Base-by-base conservation (phyloP, 2,888 invertebrate species). In the Drosophila testacea region DNA sequence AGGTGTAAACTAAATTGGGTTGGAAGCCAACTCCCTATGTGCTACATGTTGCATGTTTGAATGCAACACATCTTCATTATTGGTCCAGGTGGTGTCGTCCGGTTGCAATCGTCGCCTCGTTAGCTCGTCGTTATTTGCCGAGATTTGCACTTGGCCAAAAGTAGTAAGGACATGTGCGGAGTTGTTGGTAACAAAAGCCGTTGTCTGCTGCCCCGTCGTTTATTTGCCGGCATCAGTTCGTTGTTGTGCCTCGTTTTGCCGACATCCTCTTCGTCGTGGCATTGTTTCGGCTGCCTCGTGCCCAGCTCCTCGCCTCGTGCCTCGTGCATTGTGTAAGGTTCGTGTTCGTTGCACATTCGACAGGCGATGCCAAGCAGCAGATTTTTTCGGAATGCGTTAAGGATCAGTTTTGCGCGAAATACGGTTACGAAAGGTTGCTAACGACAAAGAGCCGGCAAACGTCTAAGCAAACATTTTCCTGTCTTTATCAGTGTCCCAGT, bases 341-440 rank as follows among this genome's bases (percentile, higher is more conserved):
- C 90, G 79, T 75, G 85, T 73, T 70, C 64, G 88, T 89, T 90
- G 91, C 91, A 88, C 85, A 89, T 84, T 89, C 78, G 88, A 72
- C 73, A 54, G 64, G 67, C 73, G 72, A 68, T 72, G 83, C 79
- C 79, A 71, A 81, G 83, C 83, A 84, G 78, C 60, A 66, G 76
- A 72, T 87, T 89, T 90, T 91, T 91, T 91, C 90, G 89, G 89
- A 91, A 91, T 90, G 88, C 89, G 89, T 90, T 90, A 90, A 91
- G 91, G 91, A 91, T 91, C 92, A 92, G 92, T 92, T 92, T 88
- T 91, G 86, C 92, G 92, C 91, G 92, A 92, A 91, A 90, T 90
- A 91, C 91, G 90, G 90, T 89, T 89, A 91, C 90, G 92, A 91
- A 90, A 91, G 92, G 87, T 90, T 79, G 91, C 88, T 79, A 79